A percentile compares a stretch with the other conserved stretches of the same genome.
These are phyloP conservation scores for Andrena haemorrhoa DNA, from an alignment of 2,888 invertebrate genomes.

Conservation along the genomic window DNA sequence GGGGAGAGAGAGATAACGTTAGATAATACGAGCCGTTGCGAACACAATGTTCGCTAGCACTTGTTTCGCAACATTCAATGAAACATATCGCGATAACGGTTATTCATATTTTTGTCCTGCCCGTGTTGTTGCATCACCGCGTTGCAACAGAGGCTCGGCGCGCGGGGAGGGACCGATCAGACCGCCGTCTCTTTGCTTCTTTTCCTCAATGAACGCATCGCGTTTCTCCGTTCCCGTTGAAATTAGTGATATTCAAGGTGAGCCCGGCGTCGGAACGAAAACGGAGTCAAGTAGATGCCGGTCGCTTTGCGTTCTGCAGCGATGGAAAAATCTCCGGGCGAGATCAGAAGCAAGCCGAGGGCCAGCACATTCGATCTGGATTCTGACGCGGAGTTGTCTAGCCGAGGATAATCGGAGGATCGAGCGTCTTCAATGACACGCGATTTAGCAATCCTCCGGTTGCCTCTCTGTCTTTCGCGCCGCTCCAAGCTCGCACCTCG, in stretches of 20 bases:
- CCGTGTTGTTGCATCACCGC: conserved; percentile 39
- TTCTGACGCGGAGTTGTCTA: not conserved
- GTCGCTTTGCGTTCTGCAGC: not conserved
- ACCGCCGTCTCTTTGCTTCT: conserved; percentile 7
- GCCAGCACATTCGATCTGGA: not conserved
- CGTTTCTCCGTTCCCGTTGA: conserved; percentile 21
- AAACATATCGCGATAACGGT: conserved; percentile 35
- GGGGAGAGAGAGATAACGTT: conserved; percentile 16
- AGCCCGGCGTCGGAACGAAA: conserved; percentile 5
- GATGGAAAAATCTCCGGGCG: not conserved
- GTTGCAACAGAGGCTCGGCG: conserved; percentile 22
- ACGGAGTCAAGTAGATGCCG: not conserved
- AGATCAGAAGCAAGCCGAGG: not conserved
- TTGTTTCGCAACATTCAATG: conserved; percentile 37
- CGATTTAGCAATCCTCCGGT: conserved; percentile 29
- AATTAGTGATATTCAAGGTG: conserved; percentile 37
- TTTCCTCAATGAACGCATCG: conserved; percentile 31
- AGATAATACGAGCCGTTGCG: conserved; percentile 14
- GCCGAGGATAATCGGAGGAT: conserved; percentile 33
- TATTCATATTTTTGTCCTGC: conserved; percentile 41
- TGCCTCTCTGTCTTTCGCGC: not conserved
- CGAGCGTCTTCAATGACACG: conserved; percentile 38
- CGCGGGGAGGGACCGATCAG: conserved; percentile 7
- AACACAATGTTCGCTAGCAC: conserved; percentile 9
- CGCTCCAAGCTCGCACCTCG: not conserved